Evolutionary conservation across 2,888 invertebrate species (phyloP).

Genomic region (Aspidiotus rigidus): DNA sequence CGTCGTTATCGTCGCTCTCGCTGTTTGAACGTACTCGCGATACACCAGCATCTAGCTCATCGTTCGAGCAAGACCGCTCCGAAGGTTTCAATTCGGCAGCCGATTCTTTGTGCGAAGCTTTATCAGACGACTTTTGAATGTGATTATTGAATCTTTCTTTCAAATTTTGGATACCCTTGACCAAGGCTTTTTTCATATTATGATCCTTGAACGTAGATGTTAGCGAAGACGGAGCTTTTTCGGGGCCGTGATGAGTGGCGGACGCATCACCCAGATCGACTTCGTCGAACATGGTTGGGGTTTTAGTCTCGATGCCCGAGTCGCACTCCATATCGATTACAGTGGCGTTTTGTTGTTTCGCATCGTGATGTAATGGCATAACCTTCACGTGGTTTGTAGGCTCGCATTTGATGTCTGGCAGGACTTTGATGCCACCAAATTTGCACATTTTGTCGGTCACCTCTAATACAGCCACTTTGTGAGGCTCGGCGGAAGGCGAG

Average conservation of each 20-base stretch:
- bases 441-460: constrained; percentile 37
- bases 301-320: constrained; percentile 25
- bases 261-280: constrained; percentile 34
- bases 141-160: constrained; percentile 45
- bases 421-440: constrained; percentile 40
- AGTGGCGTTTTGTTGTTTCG: constrained; percentile 20
- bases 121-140: constrained; percentile 18
- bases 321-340: constrained; percentile 15
- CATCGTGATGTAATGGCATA: not conserved
- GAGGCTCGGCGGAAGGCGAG: constrained; percentile 30
- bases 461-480: constrained; percentile 37
- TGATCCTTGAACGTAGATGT: constrained; percentile 37
- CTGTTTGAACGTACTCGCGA: constrained; percentile 37
- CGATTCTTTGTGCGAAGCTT: constrained; percentile 8
- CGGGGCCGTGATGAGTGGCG: constrained; percentile 6
- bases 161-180: constrained; percentile 43
- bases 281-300: constrained; percentile 36
- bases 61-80: constrained; percentile 1
- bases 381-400: not conserved
- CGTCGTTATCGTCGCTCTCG: constrained; percentile 40
- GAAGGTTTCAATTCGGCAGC: not conserved
- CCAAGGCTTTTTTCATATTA: constrained; percentile 40
- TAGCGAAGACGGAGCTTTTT: constrained; percentile 33
- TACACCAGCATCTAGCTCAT: not conserved
- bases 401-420: constrained; percentile 38